phyloP scores from a whole-genome alignment of 1,140 invertebrate species.

The Euschistus heros region DNA sequence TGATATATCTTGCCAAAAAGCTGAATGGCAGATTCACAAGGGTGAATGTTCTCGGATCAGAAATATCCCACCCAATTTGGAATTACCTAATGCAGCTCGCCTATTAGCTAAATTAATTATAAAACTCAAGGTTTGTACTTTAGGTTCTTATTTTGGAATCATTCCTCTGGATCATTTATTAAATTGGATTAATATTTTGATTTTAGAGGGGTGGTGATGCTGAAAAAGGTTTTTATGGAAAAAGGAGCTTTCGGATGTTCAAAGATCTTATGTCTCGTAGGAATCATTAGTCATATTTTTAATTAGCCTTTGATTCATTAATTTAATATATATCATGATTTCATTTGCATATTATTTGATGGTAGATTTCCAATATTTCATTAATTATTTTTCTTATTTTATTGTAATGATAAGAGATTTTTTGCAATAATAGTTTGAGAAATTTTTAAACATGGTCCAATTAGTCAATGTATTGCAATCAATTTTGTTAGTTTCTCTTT shows the following conservation, averaged over 20 bases:
- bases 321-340: no score
- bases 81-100: constrained; percentile 59
- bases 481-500: no score
- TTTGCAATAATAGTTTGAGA: no score
- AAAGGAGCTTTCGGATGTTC: constrained; percentile 58
- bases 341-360: no score
- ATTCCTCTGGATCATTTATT: background rate
- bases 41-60: constrained; percentile 62
- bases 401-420: no score
- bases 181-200: constrained; percentile 24
- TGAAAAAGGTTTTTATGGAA: constrained; percentile 52
- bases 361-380: no score
- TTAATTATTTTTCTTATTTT: no score
- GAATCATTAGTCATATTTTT: constrained; percentile 27
- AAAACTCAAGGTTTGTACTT: constrained; percentile 40
- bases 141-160: background rate
- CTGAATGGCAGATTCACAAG: constrained; percentile 65
- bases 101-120: constrained; percentile 61
- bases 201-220: constrained; percentile 48
- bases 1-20: constrained; percentile 56
- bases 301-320: background rate
- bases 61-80: constrained; percentile 46
- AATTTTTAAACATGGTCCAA: no score
- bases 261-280: constrained; percentile 78
- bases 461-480: no score